Percentiles rank a stretch among this genome's conserved stretches.
Conservation (phyloP, 2,113 vertebrate genomes). For the Camarhynchus parvulus region DNA sequence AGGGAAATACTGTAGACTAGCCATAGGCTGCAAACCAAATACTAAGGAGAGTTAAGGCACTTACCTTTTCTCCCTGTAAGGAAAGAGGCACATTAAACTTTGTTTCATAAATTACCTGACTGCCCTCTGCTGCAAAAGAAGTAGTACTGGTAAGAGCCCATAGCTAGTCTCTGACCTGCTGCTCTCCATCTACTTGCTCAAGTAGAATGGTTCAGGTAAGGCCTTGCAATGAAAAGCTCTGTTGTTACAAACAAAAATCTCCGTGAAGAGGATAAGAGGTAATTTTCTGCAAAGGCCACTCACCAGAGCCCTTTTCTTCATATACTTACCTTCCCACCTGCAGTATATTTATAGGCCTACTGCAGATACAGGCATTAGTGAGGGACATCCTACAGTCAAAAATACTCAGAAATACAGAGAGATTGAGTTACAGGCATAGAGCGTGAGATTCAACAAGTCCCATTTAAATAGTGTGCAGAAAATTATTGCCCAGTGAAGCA, state of each 20-base stretch:
- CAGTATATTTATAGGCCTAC: conserved; percentile 93
- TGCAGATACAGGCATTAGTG: conserved; percentile 89
- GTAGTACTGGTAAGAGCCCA: conserved; percentile 76
- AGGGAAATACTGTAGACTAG: conserved; percentile 53
- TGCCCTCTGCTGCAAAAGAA: conserved; percentile 72
- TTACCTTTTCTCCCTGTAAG: conserved; percentile 54
- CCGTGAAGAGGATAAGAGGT: conserved; percentile 67
- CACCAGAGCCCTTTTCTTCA: conserved; percentile 89
- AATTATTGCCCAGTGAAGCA: conserved; percentile 46
- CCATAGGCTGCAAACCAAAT: conserved; percentile 79
- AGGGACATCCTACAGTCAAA: conserved; percentile 91
- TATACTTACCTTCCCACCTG: conserved; percentile 90
- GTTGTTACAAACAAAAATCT: conserved; percentile 38
- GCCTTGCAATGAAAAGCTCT: conserved; percentile 88
- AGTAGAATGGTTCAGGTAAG: conserved; percentile 68
- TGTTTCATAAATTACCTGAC: conserved; percentile 27
- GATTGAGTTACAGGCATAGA: conserved; percentile 69
- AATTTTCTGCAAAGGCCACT: conserved; percentile 87
- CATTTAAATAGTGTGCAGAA: conserved; percentile 60
- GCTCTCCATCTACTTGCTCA: conserved; percentile 75
- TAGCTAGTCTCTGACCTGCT: conserved; percentile 80
- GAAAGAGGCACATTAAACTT: conserved; percentile 18
- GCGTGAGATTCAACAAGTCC: conserved; percentile 61
- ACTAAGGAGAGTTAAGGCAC: conserved; percentile 50
- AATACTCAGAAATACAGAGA: conserved; percentile 84